phyloP scores from a whole-genome alignment of 2,888 invertebrate genomes.

The Orthosia gothica region DNA sequence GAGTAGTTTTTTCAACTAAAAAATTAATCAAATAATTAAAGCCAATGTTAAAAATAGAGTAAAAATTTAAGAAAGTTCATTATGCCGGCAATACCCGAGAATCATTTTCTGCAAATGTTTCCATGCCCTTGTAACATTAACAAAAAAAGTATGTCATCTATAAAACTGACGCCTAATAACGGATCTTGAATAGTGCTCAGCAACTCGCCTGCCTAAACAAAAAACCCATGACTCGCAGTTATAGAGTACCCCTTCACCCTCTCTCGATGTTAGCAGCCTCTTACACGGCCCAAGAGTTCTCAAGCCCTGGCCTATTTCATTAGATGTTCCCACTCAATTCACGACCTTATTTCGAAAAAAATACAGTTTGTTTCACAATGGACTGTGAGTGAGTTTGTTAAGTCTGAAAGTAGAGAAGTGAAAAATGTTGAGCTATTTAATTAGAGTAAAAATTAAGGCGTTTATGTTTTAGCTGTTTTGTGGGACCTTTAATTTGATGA shows the following conservation, averaged over 20 bases:
- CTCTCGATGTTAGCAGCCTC: conserved; percentile 75
- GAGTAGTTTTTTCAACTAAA: no score
- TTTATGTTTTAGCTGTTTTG: conserved; percentile 24
- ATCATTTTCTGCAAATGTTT: no score
- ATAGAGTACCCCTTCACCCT: conserved; percentile 74
- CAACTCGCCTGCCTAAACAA: conserved; percentile 67
- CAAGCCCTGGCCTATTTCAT: conserved; percentile 80
- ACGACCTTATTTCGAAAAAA: conserved; percentile 55
- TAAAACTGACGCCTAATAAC: conserved; percentile 42
- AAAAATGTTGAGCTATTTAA: conserved; percentile 65
- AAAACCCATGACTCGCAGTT: conserved; percentile 78
- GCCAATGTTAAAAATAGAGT: no score
- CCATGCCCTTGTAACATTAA: background rate
- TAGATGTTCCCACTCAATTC: conserved; percentile 67
- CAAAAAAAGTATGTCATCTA: conserved; percentile 28
- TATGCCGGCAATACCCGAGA: no score
- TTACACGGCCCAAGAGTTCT: conserved; percentile 70
- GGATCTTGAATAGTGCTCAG: conserved; percentile 55
- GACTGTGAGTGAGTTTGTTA: conserved; percentile 35
- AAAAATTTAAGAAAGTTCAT: no score
- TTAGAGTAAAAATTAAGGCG: conserved; percentile 55
- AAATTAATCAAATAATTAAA: no score
- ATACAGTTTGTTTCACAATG: conserved; percentile 60
- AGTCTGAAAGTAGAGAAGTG: conserved; percentile 43
- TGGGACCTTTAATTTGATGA: conserved; percentile 27